phyloP scores from a whole-genome alignment of 2,113 vertebrate genomes.

The Heterocephalus glaber region DNA sequence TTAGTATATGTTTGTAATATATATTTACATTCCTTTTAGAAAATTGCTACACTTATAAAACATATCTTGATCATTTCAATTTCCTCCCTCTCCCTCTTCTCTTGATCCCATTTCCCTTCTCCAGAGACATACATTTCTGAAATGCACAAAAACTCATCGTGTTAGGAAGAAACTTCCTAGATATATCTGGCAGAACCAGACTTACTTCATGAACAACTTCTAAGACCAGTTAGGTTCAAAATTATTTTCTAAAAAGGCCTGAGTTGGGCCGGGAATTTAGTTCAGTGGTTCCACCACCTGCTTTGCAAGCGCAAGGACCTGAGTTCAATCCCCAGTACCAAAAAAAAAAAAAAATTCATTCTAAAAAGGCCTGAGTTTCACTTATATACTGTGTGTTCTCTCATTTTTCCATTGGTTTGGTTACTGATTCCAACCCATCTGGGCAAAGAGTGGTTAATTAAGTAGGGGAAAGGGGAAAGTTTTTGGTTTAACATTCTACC shows the following conservation, averaged over 20 bases:
- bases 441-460: background rate
- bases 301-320: too few relatives aligned
- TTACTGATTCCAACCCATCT: background rate
- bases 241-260: background rate
- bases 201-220: slow-evolving; percentile 12
- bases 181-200: background rate
- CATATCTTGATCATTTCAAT: background rate
- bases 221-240: background rate
- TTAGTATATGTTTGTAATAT: background rate
- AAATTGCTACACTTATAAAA: background rate
- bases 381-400: background rate
- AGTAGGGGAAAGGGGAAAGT: background rate
- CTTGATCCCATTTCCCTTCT: background rate
- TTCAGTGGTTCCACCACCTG: too few relatives aligned
- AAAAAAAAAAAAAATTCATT: too few relatives aligned
- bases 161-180: slow-evolving; percentile 32
- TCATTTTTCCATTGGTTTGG: background rate
- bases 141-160: background rate
- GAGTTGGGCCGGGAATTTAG: too few relatives aligned
- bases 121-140: background rate
- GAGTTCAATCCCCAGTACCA: too few relatives aligned
- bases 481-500: background rate
- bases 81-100: background rate
- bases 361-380: background rate
- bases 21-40: background rate